phyloP scores from a whole-genome alignment of 2,888 invertebrate genomes.

The Ceriagrion tenellum region DNA sequence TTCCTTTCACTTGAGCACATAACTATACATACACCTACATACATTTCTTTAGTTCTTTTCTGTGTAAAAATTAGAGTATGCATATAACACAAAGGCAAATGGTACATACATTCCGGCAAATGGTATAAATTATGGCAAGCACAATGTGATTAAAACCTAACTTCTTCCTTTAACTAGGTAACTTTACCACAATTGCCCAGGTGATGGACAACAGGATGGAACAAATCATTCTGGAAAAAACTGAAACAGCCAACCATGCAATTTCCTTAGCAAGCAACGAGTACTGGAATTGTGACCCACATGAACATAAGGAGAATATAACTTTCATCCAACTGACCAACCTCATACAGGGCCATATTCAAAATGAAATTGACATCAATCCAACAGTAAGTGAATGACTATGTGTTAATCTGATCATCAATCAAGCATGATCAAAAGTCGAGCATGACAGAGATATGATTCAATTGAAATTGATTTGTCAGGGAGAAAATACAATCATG shows the following conservation, averaged over 20 bases:
- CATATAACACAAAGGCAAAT: too few species aligned
- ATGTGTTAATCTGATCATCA: too few species aligned
- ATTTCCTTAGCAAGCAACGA: slow-evolving; percentile 85
- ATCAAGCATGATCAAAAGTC: too few species aligned
- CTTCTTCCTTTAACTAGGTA: slow-evolving; percentile 70
- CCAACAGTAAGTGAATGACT: slow-evolving; percentile 73
- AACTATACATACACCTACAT: too few species aligned
- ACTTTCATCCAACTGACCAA: slow-evolving; percentile 89
- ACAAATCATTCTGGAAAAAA: slow-evolving; percentile 83
- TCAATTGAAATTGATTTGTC: too few species aligned
- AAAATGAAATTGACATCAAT: slow-evolving; percentile 95
- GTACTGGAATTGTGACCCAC: slow-evolving; percentile 89
- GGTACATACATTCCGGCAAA: too few species aligned
- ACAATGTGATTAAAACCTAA: not conserved
- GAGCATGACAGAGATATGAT: too few species aligned
- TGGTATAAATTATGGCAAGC: too few species aligned
- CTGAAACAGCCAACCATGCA: slow-evolving; percentile 84
- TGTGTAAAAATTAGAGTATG: too few species aligned
- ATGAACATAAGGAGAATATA: slow-evolving; percentile 81
- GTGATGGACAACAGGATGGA: slow-evolving; percentile 84
- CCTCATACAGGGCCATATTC: slow-evolving; percentile 90
- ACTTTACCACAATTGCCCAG: slow-evolving; percentile 83
- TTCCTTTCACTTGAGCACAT: too few species aligned
- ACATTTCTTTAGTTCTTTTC: too few species aligned
- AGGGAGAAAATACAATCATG: too few species aligned